Conservation (phyloP, 2,797 vertebrate species). For the Arrhamphus sclerolepis region DNA sequence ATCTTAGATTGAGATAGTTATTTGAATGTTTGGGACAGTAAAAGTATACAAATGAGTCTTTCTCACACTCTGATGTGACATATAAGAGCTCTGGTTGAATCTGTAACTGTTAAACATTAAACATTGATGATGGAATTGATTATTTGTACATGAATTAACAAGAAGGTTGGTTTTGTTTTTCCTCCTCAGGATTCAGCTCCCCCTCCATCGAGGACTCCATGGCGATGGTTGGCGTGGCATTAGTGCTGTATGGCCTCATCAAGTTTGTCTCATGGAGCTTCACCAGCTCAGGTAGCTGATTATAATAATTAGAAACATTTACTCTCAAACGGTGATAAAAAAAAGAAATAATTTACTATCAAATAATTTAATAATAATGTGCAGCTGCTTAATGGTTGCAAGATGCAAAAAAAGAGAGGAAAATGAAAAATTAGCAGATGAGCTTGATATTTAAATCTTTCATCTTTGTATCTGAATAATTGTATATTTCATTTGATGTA, state of each 20-base stretch:
- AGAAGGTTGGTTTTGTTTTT: neutral
- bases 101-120: too few species aligned
- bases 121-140: too few species aligned
- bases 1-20: too few species aligned
- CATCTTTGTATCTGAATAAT: neutral
- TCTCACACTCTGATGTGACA: too few species aligned
- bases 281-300: constrained; percentile 67
- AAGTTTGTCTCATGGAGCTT: constrained; percentile 78
- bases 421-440: too few species aligned
- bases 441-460: fast-evolving
- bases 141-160: too few species aligned
- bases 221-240: constrained; percentile 86
- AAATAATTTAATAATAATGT: neutral
- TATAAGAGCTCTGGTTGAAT: too few species aligned
- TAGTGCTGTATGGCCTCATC: constrained; percentile 84
- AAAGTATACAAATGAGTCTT: too few species aligned
- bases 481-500: constrained; percentile 29
- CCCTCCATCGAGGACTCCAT: constrained; percentile 86
- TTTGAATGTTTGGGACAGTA: too few species aligned
- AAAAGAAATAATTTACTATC: neutral
- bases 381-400: fast-evolving
- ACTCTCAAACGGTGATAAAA: neutral
- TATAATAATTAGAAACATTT: neutral
- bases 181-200: constrained; percentile 73
- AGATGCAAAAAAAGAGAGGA: neutral